Base-by-base conservation (phyloP, 2,113 vertebrate species). In the Silurus asotus region DNA sequence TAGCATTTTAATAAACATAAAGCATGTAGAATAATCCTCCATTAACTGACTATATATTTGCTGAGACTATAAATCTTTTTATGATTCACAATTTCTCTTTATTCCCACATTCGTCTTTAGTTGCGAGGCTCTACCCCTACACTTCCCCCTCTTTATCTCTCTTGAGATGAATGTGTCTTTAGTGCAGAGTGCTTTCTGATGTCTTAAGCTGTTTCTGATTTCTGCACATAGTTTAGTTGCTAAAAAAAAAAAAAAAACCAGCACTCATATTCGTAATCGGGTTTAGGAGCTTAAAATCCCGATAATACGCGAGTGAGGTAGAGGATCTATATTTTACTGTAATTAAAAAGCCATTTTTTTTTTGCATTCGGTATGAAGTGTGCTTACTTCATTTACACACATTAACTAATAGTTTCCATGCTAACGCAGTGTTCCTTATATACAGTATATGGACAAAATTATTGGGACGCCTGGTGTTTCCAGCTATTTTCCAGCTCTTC, bases 181-280 rank as follows among this genome's bases (percentile, higher is more conserved):
- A 70, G 87, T 67, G 64, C 53, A 77, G 83, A 85, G 83, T 86
- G 84, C 79, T 85, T 62, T 86, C 72, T 76, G 67, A 55, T 75
- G 83, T 85, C 67, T 77, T 45, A n/a, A 64, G 61, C 58, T 76
- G 69, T 75, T 75, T 25, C 23, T 4, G 45, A 10, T 82, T 74
- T 87, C 76, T 65, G 59, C 62, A 25, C 19, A 45, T 53, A 81
- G 65, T 61, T 72, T 81, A 81, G 64, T 45, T 58, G n/a, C 83
- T 75, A 78, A 65, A 84, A 48, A 37, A n/a, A 78, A 79, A 20
- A 56, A 55, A 81, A 25, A 37, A 75, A 75, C 14, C 78, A n/a
- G 7, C n/a, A 49, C 81, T 78, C 56, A 62, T 82, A 17, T 23
- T 58, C 9, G 28, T 82, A 17, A 45, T 58, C 9, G 28, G 59